These are phyloP conservation scores for Saccostrea cuccullata DNA, from an alignment of 1,140 invertebrate species.

Conservation along the genomic window DNA sequence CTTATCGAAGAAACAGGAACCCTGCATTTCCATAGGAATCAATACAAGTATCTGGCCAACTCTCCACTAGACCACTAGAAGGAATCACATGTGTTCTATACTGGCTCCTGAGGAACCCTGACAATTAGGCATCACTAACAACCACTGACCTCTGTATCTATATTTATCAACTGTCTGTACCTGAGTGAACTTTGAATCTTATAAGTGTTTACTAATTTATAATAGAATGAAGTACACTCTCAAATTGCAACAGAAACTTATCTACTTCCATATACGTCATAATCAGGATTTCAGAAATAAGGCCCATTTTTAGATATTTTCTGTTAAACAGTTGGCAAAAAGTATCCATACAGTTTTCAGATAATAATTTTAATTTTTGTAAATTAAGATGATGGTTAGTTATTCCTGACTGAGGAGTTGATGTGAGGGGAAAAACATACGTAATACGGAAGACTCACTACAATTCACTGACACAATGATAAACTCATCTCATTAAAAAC, in stretches of 20 bases:
- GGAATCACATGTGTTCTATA: not conserved
- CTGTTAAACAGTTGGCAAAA: not conserved
- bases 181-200: not conserved
- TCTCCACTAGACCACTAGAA: not conserved
- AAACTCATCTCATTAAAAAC: too few species aligned
- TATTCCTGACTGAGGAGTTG: not conserved
- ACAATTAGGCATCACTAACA: not conserved
- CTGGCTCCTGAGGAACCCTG: too few species aligned
- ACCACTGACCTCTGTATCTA: not conserved
- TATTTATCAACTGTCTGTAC: not conserved
- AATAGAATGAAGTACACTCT: not conserved
- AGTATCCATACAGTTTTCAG: not conserved
- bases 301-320: not conserved
- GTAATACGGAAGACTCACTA: too few species aligned
- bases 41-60: not conserved
- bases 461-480: too few species aligned
- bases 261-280: not conserved
- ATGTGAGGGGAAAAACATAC: too few species aligned
- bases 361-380: not conserved
- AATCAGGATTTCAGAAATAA: not conserved
- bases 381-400: not conserved
- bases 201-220: not conserved
- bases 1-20: not conserved
- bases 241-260: not conserved
- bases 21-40: not conserved